These are phyloP conservation scores for Drosophila bocki DNA, from an alignment of 1,140 invertebrate species.

Conservation along the genomic window DNA sequence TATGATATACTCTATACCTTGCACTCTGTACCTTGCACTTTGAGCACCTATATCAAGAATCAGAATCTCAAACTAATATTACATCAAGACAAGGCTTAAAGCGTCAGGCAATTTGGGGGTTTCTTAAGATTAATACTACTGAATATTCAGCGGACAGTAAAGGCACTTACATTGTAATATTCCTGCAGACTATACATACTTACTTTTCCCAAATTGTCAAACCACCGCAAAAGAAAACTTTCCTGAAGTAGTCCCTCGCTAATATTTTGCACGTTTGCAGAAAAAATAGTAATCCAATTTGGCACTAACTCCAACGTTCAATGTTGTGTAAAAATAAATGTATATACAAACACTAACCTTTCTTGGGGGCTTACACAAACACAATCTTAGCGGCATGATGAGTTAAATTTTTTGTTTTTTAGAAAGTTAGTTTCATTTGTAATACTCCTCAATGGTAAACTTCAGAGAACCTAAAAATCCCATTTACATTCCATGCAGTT, in stretches of 20 bases:
- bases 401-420: conserved; percentile 11
- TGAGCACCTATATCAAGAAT: conserved; percentile 5
- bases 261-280: conserved; percentile 5
- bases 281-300: conserved; percentile 12
- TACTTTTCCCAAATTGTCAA: conserved; percentile 6
- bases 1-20: neutral
- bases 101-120: neutral
- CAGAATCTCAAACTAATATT: conserved; percentile 12
- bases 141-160: neutral
- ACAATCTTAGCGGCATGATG: conserved; percentile 21
- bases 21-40: neutral
- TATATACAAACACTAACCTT: conserved; percentile 47
- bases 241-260: neutral
- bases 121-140: neutral
- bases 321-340: conserved; percentile 30
- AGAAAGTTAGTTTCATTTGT: conserved; percentile 15
- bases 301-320: conserved; percentile 35
- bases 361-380: conserved; percentile 33
- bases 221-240: neutral
- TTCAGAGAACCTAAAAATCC: conserved; percentile 20
- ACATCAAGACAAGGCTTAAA: neutral
- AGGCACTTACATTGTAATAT: no score
- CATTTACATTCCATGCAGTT: conserved; percentile 73
- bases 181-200: neutral
- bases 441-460: neutral